phyloP scores from a whole-genome alignment of 2,113 vertebrate species.

The Cricetomys ansorgei region DNA sequence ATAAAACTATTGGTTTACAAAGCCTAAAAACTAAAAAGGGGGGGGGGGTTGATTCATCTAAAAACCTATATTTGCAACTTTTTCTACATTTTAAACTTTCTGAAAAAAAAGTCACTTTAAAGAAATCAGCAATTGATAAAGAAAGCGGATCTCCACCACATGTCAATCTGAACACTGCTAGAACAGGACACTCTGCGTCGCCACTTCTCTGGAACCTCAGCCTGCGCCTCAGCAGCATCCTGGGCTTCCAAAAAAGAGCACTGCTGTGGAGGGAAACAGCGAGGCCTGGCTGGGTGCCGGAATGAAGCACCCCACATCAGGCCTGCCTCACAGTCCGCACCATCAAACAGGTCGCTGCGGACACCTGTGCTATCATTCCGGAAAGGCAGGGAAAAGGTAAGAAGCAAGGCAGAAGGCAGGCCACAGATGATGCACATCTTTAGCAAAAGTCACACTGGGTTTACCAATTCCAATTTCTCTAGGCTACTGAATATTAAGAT shows the following conservation, averaged over 20 bases:
- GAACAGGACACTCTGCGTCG: neutral
- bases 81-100: neutral
- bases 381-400: neutral
- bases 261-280: accelerated
- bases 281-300: neutral
- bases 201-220: neutral
- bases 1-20: slow-evolving; percentile 38
- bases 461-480: slow-evolving; percentile 18
- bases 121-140: neutral
- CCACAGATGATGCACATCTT: neutral
- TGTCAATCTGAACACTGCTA: neutral
- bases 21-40: neutral
- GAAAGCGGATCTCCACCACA: neutral
- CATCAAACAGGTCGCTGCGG: neutral
- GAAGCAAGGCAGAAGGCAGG: neutral
- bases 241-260: neutral
- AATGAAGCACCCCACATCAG: neutral
- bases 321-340: neutral
- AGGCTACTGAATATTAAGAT: neutral
- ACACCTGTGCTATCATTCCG: neutral
- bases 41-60: neutral
- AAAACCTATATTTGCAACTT: neutral
- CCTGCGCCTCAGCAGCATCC: neutral
- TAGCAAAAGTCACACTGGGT: neutral
- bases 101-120: neutral